Evolutionary conservation across 2,113 vertebrate species (phyloP), one percentile per base, ranked within the genome.

Genomic region (Syngnathus floridae): DNA sequence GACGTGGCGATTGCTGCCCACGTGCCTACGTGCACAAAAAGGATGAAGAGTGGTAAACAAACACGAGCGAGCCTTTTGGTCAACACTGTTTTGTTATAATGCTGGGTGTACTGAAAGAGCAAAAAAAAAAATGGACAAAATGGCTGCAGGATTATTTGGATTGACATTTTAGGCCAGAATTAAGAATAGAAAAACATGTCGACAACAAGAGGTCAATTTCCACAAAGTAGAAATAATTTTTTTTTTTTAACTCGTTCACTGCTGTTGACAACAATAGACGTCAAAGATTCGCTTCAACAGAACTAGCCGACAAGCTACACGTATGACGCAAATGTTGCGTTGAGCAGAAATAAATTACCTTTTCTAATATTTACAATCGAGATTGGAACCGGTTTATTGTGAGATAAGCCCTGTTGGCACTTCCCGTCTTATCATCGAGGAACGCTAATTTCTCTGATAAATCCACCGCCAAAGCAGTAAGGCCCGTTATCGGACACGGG

Each of bases 41-140:
- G 66, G 71, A 64, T 65, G 65, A 57, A 64, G 65, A 57, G 65
- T 61, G 19, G 75, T 63, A 79, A 83, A 81, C 65, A 86, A 78
- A 74, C 76, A 75, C 64, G 37, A 45, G 55, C 68, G 73, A 77
- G 75, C 77, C 57, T 51, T 64, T 46, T 0, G 26, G 69, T 77
- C 66, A 78, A 77, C 73, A 37, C 61, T 7, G 45, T 43, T 66
- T 74, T 77, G 70, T 75, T 66, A 41, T 16, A 36, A n/a, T 41
- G 49, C 19, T 56, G 13, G 11, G 17, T 61, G 58, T 6, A n/a
- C 58, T 35, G 4, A 56, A 56, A 35, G 13, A 55, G 26, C 22
- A 7, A 31, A 31, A 10, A 12, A 21, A 17, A 51, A 51, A 51
- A 54, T 31, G 2, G 10, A 54, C n/a, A 52, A 52, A 52, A 22